Evolutionary conservation across 2,797 vertebrate species (phyloP).

Genomic region (Amphiprion clarkii): DNA sequence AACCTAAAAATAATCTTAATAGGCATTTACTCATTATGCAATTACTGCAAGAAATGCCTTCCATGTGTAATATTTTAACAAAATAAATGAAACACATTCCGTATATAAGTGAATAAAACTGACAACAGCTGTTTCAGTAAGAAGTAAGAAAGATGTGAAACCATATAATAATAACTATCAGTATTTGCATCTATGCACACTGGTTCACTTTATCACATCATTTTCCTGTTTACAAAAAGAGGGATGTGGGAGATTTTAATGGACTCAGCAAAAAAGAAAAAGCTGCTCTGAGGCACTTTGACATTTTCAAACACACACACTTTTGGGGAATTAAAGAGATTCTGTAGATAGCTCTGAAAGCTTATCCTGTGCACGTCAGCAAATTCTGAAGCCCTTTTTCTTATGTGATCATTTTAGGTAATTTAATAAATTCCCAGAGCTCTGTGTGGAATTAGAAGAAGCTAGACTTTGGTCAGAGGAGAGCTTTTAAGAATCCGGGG

Average conservation of each 20-base stretch:
- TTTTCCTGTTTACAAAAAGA: slow-evolving; percentile 69
- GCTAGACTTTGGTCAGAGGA: slow-evolving; percentile 80
- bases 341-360: slow-evolving; percentile 76
- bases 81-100: neutral
- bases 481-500: slow-evolving; percentile 81
- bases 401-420: slow-evolving; percentile 82
- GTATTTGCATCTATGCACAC: slow-evolving; percentile 3
- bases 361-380: slow-evolving; percentile 85
- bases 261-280: slow-evolving; percentile 75
- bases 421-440: slow-evolving; percentile 84
- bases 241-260: slow-evolving; percentile 57
- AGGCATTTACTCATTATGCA: neutral
- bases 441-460: slow-evolving; percentile 78
- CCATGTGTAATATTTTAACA: neutral
- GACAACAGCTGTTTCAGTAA: neutral
- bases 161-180: slow-evolving; percentile 11
- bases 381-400: slow-evolving; percentile 80
- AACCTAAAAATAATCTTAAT: neutral
- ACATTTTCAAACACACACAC: slow-evolving; percentile 69
- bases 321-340: slow-evolving; percentile 77
- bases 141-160: neutral
- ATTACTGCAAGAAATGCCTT: neutral
- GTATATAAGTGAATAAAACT: neutral
- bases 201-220: slow-evolving; percentile 37
- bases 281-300: slow-evolving; percentile 68